Conservation (phyloP, 2,113 vertebrate species). For the Chunga burmeisteri region DNA sequence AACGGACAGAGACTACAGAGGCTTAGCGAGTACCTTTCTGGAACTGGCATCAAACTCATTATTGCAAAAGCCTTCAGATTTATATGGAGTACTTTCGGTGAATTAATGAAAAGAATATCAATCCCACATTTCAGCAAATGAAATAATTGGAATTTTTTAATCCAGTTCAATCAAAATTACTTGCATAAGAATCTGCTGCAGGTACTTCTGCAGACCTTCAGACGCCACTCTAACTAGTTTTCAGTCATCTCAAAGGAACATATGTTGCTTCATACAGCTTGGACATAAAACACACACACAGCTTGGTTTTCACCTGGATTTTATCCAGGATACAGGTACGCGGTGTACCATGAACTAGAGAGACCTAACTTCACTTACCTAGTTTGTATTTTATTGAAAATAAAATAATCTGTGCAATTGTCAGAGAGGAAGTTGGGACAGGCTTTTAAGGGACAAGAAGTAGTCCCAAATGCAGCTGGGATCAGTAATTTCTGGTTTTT, state of each 20-base stretch:
- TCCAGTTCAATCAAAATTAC: not conserved
- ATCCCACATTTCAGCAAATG: not conserved
- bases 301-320: not conserved
- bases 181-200: not conserved
- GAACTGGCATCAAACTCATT: not conserved
- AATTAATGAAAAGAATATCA: not conserved
- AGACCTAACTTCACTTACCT: not conserved
- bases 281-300: not conserved
- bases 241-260: not conserved
- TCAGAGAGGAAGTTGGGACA: not conserved
- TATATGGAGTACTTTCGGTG: not conserved
- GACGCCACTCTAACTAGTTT: not conserved
- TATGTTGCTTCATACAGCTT: not conserved
- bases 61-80: not conserved
- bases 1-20: not conserved
- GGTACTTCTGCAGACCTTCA: not conserved
- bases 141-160: not conserved
- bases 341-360: rapidly evolving
- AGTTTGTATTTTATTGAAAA: not conserved
- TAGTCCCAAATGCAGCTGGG: not conserved
- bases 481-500: not conserved
- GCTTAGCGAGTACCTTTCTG: not conserved
- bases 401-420: not conserved
- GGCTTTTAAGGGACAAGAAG: constrained; percentile 3
- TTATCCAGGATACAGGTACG: not conserved